Percentiles rank a stretch among this genome's conserved stretches.
Conservation (phyloP, 1,140 invertebrate species). For the Drosophila lacertosa region DNA sequence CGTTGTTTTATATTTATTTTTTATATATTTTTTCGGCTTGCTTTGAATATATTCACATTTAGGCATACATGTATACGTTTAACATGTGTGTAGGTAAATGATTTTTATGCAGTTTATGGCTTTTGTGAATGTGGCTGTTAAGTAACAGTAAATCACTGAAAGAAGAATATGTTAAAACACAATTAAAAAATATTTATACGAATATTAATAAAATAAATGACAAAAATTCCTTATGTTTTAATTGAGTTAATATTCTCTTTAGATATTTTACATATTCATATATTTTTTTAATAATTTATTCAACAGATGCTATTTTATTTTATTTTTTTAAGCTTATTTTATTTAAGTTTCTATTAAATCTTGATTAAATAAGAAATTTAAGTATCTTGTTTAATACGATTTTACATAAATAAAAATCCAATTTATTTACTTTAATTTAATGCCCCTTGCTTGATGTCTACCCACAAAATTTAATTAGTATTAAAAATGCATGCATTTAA, state of each 20-base stretch:
- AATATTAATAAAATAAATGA: not conserved
- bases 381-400: no score
- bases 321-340: no score
- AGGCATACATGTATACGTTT: not conserved
- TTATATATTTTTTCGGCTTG: slow-evolving; percentile 10
- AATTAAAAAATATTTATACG: not conserved
- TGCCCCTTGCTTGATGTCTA: not conserved
- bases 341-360: no score
- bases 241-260: no score
- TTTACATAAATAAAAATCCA: not conserved
- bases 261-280: no score
- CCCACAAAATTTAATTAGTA: slow-evolving; percentile 3
- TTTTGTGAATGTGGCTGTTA: slow-evolving; percentile 7
- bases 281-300: no score
- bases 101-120: slow-evolving; percentile 28
- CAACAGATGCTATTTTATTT: no score
- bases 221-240: no score
- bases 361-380: no score
- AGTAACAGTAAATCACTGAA: slow-evolving; percentile 12
- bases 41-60: not conserved
- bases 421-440: not conserved
- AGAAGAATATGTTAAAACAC: not conserved
- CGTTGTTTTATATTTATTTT: slow-evolving; percentile 14
- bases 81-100: slow-evolving; percentile 11
- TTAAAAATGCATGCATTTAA: slow-evolving; percentile 9